phyloP scores from a whole-genome alignment of 2,113 vertebrate genomes.

The Asarcornis scutulata region DNA sequence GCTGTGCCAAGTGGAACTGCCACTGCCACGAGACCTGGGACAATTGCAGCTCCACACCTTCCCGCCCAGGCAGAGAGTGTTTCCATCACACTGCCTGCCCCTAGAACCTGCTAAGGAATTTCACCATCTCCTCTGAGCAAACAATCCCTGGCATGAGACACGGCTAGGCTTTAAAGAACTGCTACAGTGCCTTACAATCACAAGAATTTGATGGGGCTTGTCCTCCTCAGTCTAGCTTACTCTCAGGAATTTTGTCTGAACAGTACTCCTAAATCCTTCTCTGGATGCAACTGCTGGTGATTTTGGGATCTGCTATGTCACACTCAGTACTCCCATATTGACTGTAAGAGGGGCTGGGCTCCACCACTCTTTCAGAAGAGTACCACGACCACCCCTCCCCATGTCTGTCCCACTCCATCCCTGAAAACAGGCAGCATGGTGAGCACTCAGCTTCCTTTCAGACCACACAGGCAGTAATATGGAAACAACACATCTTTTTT shows the following conservation, averaged over 20 bases:
- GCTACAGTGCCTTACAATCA: background rate
- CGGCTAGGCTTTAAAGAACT: background rate
- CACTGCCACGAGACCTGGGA: background rate
- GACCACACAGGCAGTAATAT: constrained; percentile 1
- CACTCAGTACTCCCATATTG: background rate
- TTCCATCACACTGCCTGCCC: background rate
- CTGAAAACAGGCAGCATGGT: background rate
- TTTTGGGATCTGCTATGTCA: background rate
- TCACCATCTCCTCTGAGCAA: background rate
- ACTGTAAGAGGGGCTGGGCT: background rate
- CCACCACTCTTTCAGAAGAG: background rate
- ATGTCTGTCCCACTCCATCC: background rate
- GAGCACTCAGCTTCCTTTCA: accelerated
- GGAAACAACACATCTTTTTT: background rate
- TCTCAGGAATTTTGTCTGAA: background rate
- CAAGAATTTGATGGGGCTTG: background rate
- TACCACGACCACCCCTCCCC: background rate
- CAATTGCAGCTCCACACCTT: background rate
- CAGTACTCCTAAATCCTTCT: background rate
- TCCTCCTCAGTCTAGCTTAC: background rate
- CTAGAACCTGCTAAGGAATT: background rate
- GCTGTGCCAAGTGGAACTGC: background rate
- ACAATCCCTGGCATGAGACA: background rate
- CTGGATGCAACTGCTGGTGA: background rate
- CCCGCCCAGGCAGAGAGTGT: background rate